phyloP scores from a whole-genome alignment of 2,113 vertebrate genomes.

The Orycteropus afer region DNA sequence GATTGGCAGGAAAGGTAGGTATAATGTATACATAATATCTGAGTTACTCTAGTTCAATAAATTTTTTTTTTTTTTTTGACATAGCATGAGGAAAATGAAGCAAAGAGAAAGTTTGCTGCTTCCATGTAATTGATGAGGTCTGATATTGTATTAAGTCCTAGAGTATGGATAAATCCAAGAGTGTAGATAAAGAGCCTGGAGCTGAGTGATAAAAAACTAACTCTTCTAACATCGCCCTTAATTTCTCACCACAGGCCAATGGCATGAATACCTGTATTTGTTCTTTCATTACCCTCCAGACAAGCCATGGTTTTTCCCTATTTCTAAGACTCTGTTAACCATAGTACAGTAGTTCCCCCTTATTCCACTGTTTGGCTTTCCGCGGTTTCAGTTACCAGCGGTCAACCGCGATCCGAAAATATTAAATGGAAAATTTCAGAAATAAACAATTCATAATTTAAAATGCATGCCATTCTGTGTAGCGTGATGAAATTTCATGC shows the following conservation, averaged over 20 bases:
- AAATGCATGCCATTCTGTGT: too few species aligned
- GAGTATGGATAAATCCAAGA: neutral
- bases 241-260: neutral
- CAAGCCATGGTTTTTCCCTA: neutral
- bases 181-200: neutral
- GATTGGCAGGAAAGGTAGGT: neutral
- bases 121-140: neutral
- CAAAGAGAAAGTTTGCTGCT: slow-evolving; percentile 18
- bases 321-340: neutral
- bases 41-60: neutral
- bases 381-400: too few species aligned
- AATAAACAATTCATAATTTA: neutral
- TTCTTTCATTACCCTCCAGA: neutral
- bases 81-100: slow-evolving; percentile 4
- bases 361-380: too few species aligned
- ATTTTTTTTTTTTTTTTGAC: slow-evolving; percentile 48
- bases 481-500: too few species aligned
- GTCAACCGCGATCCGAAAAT: neutral
- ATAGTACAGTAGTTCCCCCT: neutral
- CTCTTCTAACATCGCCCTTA: neutral
- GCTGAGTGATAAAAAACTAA: slow-evolving; percentile 11
- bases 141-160: slow-evolving; percentile 19
- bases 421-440: neutral
- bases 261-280: neutral
- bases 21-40: neutral